Evolutionary conservation across 2,797 vertebrate genomes (phyloP), one percentile per base, ranked within the genome.

Genomic region (Clarias pachynema): DNA sequence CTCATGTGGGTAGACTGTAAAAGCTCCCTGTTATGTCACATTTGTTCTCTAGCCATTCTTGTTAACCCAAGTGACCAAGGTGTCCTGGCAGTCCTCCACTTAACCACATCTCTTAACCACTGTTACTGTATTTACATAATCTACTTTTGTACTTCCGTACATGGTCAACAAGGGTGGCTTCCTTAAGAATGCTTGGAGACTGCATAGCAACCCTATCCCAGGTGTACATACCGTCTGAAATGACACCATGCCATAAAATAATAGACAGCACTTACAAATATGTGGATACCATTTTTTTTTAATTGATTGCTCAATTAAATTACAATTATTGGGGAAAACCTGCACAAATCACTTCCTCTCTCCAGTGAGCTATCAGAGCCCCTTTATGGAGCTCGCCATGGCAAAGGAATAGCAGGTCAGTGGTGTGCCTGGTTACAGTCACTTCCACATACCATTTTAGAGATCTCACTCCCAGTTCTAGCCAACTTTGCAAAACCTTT

Each of bases 1-100:
- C 77, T 79, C 14, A 79, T 79, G 57, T 78, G 31, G 56, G 31
- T 63, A 63, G 57, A 12, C 59, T 79, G 7, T 62, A 44, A 79
- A 59, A 62, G 16, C 59, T 62, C 6, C 31, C n/a, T 24, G 56
- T 60, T 60, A 40, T 62, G 31, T 16, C 57, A 37, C 56, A 60
- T 40, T 62, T 63, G 34, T 40, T 62, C 77, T 79, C 59, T 79
- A 59, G 34, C 22, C 3, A 8, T 40, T 78, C 12, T n/a, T 31
- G 0, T 79, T 79, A 60, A 60, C 22, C 22, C 3, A 62, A 40
- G 12, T n/a, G 22, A 62, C 59, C 29, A 78, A 34, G 56, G 20
- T 60, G 9, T 59, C 74, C 74, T 24, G 9, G 31, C 74, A 60
- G 56, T 37, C 2, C 31, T 60, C 56, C 18, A 59, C 16, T 53